Base-by-base conservation (phyloP, 2,888 invertebrate genomes). In the Phortica magna region DNA sequence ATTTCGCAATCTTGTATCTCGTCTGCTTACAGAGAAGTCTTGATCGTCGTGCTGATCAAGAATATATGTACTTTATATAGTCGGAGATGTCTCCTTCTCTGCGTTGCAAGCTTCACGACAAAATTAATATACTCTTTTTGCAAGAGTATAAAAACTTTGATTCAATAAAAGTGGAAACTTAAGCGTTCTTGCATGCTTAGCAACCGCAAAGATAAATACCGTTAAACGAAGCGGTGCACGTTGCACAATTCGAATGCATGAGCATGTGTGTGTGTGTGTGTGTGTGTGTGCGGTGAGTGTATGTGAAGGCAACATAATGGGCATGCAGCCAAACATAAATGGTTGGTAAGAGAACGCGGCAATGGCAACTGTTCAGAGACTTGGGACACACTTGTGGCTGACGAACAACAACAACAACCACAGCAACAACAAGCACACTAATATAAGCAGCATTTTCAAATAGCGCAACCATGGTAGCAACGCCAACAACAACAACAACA, bases 371-470 rank as follows among this genome's bases (percentile, higher is more conserved):
- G 65, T 31, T n/a, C 39, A 65, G 39, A 70, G 14, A 2, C 41
- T 42, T n/a, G 41, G 7, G 68, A 17, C 17, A 42, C 43, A 19
- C 31, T 31, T 61, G 72, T 57, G 43, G 68, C 43, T 57, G 55
- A 72, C n/a, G 41, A 39, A 48, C 41, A n/a, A 39, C 22, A 41
- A 41, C 72, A 17, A 55, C 64, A 64, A 19, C 7, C 43, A 43
- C 43, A 64, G 64, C 68, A 43, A 68, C 68, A 43, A 43, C 39
- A 67, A n/a, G 43, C 68, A 68, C 31, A 31, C 31, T 31, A 31
- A 43, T 17, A 31, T 75, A 73, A 76, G 73, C 70, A 75, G 77
- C 72, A 76, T 75, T 76, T 74, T 67, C 41, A 73, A 74, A 43
- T 68, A 68, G 48, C 43, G 43, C 42, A 68, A 68, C 68, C 68